Base-by-base conservation (phyloP, 2,113 vertebrate species). In the Gambusia holbrooki region DNA sequence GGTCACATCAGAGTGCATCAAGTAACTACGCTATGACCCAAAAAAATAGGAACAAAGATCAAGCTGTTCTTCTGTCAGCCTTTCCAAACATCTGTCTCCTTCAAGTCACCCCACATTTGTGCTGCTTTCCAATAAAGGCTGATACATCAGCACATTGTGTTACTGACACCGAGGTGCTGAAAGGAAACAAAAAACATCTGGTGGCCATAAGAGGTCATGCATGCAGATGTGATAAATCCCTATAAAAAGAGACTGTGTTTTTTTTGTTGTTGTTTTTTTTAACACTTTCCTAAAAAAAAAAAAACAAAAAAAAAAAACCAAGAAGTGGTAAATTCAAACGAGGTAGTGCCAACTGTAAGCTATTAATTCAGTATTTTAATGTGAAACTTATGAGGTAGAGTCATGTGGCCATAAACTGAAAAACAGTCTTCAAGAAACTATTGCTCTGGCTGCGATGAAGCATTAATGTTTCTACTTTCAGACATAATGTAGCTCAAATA, bases 111-210 rank as follows among this genome's bases (percentile, higher is more conserved):
- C 77, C 70, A 62, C 33, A 58, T 77, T 35, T 51, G 42, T 14
- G 54, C 42, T 51, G 42, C 37, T 69, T 80, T 76, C 60, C 54
- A 73, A 68, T 40, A 61, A 66, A 76, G n/a, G 62, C 66, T 33
- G 17, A 66, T 63, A 73, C 40, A 61, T 77, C 51, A 77, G 66
- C 71, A 72, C 75, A 65, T 54, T 58, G 73, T 13, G 25, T 70
- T 65, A 13, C 40, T 73, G 67, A 62, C 17, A 3, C 33, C 54
- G 40, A 77, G 13, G 40, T 45, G 29, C 22, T 62, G 30, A 48
- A 70, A 64, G 48, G 60, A 58, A 64, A 62, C 58, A 32, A 68
- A 67, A 67, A 77, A 80, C 58, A 30, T 66, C 62, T 73, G 80
- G 12, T 14, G 35, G 29, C 33, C 60, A 73, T 45, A 48, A 45